Percentiles rank a stretch among this genome's conserved stretches.
phyloP scores from a whole-genome alignment of 37 sponge, comb jelly and placozoan species.

The Eunapius fragilis region DNA sequence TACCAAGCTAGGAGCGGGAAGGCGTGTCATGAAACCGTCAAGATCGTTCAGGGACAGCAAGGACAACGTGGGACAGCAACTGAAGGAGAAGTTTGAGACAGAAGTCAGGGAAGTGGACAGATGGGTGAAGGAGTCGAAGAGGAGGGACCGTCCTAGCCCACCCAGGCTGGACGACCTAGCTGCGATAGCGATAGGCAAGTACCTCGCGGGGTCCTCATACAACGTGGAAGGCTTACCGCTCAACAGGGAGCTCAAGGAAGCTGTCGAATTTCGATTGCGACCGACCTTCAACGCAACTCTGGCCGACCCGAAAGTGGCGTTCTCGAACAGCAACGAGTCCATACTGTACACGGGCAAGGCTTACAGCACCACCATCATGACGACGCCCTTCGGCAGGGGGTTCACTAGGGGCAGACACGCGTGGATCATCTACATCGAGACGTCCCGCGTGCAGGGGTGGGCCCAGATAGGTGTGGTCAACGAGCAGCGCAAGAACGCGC shows the following conservation, averaged over 20 bases:
- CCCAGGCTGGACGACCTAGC: conserved; percentile 58
- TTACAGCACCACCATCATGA: conserved; percentile 84
- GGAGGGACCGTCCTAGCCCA: neutral
- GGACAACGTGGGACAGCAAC: conserved; percentile 45
- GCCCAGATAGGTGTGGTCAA: conserved; percentile 92
- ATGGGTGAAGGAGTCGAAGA: conserved; percentile 61
- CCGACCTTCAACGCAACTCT: conserved; percentile 65
- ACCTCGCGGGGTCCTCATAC: conserved; percentile 3
- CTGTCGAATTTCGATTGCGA: conserved; percentile 68
- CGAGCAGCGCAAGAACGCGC: conserved; percentile 39
- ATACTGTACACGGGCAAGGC: conserved; percentile 73
- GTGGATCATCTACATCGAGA: conserved; percentile 81
- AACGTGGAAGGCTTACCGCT: conserved; percentile 70
- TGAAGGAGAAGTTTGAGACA: conserved; percentile 52
- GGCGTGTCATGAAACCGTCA: conserved; percentile 27
- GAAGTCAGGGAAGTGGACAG: conserved; percentile 64
- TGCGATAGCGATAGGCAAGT: conserved; percentile 22
- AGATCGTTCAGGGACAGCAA: conserved; percentile 38
- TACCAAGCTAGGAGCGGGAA: conserved; percentile 26
- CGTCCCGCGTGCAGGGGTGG: conserved; percentile 87
- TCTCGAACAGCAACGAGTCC: conserved; percentile 71
- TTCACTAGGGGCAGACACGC: conserved; percentile 73
- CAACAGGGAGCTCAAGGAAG: conserved; percentile 62
- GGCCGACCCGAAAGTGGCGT: conserved; percentile 44
- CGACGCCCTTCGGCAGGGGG: conserved; percentile 73